Conservation (phyloP, 1,140 invertebrate genomes). For the Delia radicum region DNA sequence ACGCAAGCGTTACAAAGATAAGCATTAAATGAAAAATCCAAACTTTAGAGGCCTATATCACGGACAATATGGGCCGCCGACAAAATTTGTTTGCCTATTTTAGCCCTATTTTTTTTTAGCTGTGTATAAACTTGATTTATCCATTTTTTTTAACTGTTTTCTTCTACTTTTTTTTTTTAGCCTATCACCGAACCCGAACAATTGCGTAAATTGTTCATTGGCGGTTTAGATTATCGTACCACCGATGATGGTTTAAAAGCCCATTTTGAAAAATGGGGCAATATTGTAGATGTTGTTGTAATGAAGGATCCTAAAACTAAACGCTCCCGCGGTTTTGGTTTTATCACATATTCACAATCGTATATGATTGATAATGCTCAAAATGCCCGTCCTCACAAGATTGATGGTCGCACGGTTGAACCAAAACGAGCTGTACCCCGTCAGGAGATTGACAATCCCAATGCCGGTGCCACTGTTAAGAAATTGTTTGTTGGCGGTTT, state of each 20-base stretch:
- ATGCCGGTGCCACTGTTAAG: conserved; percentile 91
- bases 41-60: too few relatives aligned
- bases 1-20: too few relatives aligned
- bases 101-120: too few relatives aligned
- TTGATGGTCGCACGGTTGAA: conserved; percentile 84
- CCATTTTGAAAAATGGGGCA: conserved; percentile 96
- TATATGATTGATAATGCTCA: conserved; percentile 96
- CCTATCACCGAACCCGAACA: conserved; percentile 80
- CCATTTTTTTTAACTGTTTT: too few relatives aligned
- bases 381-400: conserved; percentile 73
- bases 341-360: conserved; percentile 90
- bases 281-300: conserved; percentile 96
- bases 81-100: too few relatives aligned
- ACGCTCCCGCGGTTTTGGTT: conserved; percentile 92
- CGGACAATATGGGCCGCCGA: too few relatives aligned
- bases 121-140: too few relatives aligned
- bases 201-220: conserved; percentile 94
- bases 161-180: conserved; percentile 30
- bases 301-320: conserved; percentile 97
- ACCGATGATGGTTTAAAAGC: conserved; percentile 91
- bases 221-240: conserved; percentile 95
- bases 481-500: conserved; percentile 93
- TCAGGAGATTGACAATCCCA: conserved; percentile 86
- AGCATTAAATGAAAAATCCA: too few relatives aligned
- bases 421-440: conserved; percentile 95